Conservation (phyloP, 2,888 invertebrate species). For the Nebria salina region DNA sequence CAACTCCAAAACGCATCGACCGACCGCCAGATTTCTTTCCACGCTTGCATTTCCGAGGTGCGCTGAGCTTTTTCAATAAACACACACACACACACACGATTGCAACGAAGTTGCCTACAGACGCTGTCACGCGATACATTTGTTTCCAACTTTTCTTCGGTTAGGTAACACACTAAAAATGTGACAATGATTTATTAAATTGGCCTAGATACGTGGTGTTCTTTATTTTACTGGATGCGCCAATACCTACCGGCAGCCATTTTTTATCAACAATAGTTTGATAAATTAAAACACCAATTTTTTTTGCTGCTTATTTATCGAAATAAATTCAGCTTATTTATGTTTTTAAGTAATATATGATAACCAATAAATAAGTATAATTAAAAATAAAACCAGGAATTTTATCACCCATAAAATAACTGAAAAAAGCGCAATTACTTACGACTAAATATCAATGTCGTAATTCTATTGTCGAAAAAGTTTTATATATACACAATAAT, state of each 20-base stretch:
- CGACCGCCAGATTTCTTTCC: conserved; percentile 14
- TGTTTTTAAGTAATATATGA: too few species aligned
- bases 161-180: neutral
- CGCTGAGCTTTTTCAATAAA: neutral
- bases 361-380: neutral
- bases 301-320: too few species aligned
- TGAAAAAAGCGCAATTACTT: neutral
- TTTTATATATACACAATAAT: conserved; percentile 13
- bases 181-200: conserved; percentile 1
- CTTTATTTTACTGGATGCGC: neutral
- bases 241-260: neutral
- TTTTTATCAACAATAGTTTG: too few species aligned
- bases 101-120: neutral
- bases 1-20: neutral
- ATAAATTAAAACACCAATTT: too few species aligned
- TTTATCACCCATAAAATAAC: neutral
- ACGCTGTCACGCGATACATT: neutral
- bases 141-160: neutral
- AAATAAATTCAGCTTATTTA: too few species aligned
- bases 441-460: neutral
- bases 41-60: conserved; percentile 4
- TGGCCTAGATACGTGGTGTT: neutral
- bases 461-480: neutral
- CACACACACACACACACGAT: neutral
- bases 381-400: neutral